Conservation (phyloP, 2,113 vertebrate genomes). For the Acanthochromis polyacanthus region DNA sequence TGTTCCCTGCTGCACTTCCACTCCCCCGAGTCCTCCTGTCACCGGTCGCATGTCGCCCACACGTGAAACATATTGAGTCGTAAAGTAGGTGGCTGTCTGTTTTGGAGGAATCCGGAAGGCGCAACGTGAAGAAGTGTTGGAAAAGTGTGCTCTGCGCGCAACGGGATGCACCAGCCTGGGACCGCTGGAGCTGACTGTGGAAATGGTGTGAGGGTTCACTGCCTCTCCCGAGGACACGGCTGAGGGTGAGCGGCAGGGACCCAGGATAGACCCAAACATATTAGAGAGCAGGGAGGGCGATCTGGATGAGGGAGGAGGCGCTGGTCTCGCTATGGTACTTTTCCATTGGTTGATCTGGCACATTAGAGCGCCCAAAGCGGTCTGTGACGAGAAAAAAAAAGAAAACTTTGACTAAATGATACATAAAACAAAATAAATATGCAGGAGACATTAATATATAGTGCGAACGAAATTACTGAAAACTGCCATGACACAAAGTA, state of each 20-base stretch:
- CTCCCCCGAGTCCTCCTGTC: conserved; percentile 50
- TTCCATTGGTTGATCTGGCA: conserved; percentile 47
- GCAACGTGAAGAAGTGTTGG: conserved; percentile 9
- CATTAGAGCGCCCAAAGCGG: neutral
- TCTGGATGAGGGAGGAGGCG: conserved; percentile 13
- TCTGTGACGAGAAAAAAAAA: neutral
- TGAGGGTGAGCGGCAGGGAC: conserved; percentile 20
- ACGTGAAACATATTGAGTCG: conserved; percentile 5
- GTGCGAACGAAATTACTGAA: neutral
- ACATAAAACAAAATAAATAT: neutral
- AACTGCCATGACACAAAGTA: too few species aligned
- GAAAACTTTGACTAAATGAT: neutral
- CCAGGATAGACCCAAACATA: conserved; percentile 32
- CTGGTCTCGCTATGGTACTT: conserved; percentile 16
- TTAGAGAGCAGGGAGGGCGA: neutral
- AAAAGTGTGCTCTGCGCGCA: conserved; percentile 35
- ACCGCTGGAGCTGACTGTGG: conserved; percentile 15
- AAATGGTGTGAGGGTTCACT: conserved; percentile 4
- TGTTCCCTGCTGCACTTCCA: conserved; percentile 19
- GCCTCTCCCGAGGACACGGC: conserved; percentile 14
- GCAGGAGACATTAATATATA: neutral
- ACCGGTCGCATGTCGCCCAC: conserved; percentile 37
- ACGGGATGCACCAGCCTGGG: conserved; percentile 53
- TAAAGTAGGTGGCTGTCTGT: conserved; percentile 33
- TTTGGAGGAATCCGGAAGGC: neutral